Evolutionary conservation across 2,888 invertebrate species (phyloP).

Genomic region (Diogma glabrata): DNA sequence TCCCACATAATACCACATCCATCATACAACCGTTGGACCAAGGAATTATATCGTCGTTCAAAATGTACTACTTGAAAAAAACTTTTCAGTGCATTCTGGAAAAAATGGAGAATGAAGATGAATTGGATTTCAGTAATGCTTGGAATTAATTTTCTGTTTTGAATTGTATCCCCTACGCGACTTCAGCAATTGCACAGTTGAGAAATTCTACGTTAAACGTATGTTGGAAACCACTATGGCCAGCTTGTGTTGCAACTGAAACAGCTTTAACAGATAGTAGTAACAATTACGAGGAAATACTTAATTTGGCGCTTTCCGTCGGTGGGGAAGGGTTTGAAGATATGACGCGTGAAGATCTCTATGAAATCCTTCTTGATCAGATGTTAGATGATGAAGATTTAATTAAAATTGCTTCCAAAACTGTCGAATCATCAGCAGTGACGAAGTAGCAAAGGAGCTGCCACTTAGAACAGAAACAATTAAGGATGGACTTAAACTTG

Average conservation of each 20-base stretch:
- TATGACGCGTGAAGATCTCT: background rate
- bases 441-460: too few relatives aligned
- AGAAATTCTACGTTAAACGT: background rate
- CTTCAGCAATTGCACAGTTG: background rate
- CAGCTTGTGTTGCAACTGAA: too few relatives aligned
- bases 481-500: too few relatives aligned
- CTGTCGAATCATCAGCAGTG: too few relatives aligned
- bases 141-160: background rate
- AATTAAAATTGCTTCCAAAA: too few relatives aligned
- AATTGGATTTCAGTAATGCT: background rate
- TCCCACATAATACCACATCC: background rate
- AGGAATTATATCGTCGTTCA: background rate
- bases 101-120: background rate
- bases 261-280: too few relatives aligned
- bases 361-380: background rate
- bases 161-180: background rate
- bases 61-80: background rate
- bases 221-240: background rate
- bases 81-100: background rate
- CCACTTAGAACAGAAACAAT: too few relatives aligned
- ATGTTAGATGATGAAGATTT: background rate
- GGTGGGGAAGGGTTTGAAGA: slow-evolving; percentile 1
- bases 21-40: background rate
- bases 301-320: background rate
- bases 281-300: background rate